These are phyloP conservation scores for Macroglossus sobrinus DNA, from an alignment of 2,113 vertebrate species.

Conservation along the genomic window DNA sequence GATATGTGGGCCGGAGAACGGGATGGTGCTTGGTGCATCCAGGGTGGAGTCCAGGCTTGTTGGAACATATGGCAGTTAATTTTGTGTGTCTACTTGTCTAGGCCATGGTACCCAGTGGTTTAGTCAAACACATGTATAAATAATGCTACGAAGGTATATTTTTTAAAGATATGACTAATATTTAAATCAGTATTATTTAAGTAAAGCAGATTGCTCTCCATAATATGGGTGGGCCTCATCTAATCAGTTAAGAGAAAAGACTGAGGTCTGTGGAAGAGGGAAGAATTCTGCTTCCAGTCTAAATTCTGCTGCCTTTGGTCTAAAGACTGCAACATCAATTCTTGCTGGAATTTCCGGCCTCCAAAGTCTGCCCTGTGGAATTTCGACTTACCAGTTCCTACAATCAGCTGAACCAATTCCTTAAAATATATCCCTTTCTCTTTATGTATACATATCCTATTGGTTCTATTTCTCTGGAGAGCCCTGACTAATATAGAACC, in stretches of 20 bases:
- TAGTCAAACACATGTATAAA: background rate
- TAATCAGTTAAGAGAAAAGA: background rate
- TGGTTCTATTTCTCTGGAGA: background rate
- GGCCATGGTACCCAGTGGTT: background rate
- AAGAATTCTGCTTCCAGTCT: background rate
- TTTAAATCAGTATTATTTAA: background rate
- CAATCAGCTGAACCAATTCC: background rate
- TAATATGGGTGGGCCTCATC: background rate
- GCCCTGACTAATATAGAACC: background rate
- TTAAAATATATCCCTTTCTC: background rate
- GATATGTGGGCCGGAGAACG: background rate
- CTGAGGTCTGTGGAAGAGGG: background rate
- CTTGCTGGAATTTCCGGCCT: background rate
- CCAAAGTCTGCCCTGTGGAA: background rate
- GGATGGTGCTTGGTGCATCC: background rate
- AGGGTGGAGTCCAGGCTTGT: background rate
- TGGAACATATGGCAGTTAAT: background rate
- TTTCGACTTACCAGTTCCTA: background rate
- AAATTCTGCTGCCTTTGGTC: background rate
- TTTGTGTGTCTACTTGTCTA: background rate
- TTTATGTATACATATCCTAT: rapidly evolving
- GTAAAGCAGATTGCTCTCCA: background rate
- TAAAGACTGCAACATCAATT: background rate
- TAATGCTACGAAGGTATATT: background rate
- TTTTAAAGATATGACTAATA: background rate